Percentiles rank a stretch among this genome's conserved stretches.
Evolutionary conservation across 2,113 vertebrate species (phyloP).

Genomic region (Taxidea taxus): DNA sequence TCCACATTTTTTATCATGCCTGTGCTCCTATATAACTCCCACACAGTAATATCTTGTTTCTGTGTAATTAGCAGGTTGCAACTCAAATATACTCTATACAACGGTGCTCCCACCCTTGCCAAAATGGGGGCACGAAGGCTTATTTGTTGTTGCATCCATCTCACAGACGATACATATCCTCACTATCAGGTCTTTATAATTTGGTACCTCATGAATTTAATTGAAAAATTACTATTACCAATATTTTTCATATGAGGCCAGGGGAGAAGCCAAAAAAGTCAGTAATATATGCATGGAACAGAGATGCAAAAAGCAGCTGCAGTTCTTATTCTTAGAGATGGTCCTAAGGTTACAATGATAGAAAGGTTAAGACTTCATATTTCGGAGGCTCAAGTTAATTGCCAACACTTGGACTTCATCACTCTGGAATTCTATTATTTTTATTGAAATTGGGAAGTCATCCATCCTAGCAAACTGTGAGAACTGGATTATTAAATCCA

Average conservation of each 20-base stretch:
- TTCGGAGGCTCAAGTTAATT: neutral
- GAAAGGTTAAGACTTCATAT: neutral
- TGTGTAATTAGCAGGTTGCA: neutral
- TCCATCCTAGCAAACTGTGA: neutral
- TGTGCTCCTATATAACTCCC: neutral
- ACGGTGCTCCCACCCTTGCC: neutral
- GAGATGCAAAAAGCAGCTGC: neutral
- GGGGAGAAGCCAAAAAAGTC: neutral
- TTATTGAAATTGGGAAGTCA: neutral
- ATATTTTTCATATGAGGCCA: neutral
- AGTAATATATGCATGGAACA: neutral
- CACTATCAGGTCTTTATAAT: neutral
- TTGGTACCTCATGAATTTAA: neutral
- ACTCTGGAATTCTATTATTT: neutral
- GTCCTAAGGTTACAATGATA: neutral
- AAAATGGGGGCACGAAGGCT: neutral
- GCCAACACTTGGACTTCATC: neutral
- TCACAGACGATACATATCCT: neutral
- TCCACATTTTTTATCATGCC: neutral
- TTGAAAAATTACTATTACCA: neutral
- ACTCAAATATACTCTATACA: neutral
- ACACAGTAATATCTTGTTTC: neutral
- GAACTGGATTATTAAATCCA: neutral
- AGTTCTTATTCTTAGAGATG: neutral
- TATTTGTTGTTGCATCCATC: neutral